Base-by-base conservation (phyloP, 92 coral and sea anemone genomes). In the Phenganax marumi region DNA sequence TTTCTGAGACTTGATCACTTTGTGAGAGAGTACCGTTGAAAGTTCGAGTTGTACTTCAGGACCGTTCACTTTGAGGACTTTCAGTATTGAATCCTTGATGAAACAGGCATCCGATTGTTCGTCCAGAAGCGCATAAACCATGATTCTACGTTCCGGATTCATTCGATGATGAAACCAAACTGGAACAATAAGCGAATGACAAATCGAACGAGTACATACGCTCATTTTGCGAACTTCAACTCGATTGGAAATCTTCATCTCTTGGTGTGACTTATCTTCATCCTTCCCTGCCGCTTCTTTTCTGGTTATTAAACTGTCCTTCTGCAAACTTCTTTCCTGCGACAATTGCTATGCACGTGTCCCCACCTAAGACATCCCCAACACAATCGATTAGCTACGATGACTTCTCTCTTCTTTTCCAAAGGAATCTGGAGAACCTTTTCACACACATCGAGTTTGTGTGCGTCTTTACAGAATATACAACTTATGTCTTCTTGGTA, bases 81-180 rank as follows among this genome's bases (percentile, higher is more conserved):
- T 63, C 3, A 82, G 56, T 25, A 80, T 19, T n/a, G 76, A 50
- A 49, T 89, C 85, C 33, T 70, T 76, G 6, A 89, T 69, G 47
- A 83, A 86, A 47, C 89, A 75, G 24, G 90, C 91, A n/a, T n/a
- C n/a, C n/a, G n/a, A n/a, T n/a, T n/a, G n/a, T n/a, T n/a, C n/a
- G n/a, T n/a, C n/a, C n/a, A 88, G 51, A 8, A 82, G 65, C 18
- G 89, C 87, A 48, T 85, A 86, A 12, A 83, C 80, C 76, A 83
- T 64, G 12, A 55, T 22, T 53, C 68, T 66, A n/a, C 47, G 60
- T 18, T 85, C 70, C 9, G 82, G 83, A 56, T 84, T 66, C 25
- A n/a, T 17, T 55, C 70, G 82, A 56, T 86, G 88, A 39, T 86
- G 82, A 23, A 89, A 82, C 89, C 89, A 85, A 16, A 81, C 87